Conservation (phyloP, 2,888 invertebrate genomes). For the Microctonus brassicae region DNA sequence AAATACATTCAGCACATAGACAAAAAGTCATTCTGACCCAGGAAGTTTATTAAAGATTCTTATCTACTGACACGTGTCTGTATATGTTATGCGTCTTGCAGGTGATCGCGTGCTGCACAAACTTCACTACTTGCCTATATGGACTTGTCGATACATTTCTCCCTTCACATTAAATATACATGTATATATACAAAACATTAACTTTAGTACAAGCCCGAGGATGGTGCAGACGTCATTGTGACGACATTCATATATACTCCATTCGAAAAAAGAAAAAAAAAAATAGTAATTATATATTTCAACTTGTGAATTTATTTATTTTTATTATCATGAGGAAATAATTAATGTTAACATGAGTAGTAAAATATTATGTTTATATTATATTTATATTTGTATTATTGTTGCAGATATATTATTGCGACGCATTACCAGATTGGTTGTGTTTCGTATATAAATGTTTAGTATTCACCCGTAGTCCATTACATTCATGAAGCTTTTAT, state of each 20-base stretch:
- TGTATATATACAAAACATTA: slow-evolving; percentile 19
- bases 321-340: background rate
- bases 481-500: slow-evolving; percentile 69
- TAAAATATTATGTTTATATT: background rate
- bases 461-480: slow-evolving; percentile 65
- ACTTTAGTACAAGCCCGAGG: slow-evolving; percentile 34
- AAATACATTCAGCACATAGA: background rate
- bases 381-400: background rate
- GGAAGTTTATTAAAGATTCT: slow-evolving; percentile 12
- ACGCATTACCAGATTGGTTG: slow-evolving; percentile 68
- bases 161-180: background rate
- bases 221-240: background rate
- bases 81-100: slow-evolving; percentile 2
- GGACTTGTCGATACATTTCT: background rate
- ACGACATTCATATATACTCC: background rate
- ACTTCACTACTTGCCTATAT: slow-evolving; percentile 21
- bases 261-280: background rate
- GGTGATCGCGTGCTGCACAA: slow-evolving; percentile 27
- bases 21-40: slow-evolving; percentile 9
- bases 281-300: background rate
- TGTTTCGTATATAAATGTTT: slow-evolving; percentile 50
- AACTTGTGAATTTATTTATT: background rate
- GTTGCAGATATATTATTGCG: slow-evolving; percentile 25
- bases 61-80: slow-evolving; percentile 28
- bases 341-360: no score